Conservation (phyloP, 2,888 invertebrate species). For the Lithodes maja region DNA sequence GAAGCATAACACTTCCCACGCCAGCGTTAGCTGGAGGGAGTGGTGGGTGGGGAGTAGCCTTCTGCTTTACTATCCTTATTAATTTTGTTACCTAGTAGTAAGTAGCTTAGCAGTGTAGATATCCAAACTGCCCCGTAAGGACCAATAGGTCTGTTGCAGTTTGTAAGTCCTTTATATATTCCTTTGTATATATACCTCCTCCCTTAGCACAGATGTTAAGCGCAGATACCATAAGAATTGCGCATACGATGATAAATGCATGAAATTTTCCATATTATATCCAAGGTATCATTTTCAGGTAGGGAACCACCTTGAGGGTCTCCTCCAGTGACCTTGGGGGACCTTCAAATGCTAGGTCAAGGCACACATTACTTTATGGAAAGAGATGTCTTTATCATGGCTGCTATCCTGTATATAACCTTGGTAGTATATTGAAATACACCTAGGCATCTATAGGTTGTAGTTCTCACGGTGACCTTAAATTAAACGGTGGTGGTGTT, state of each 20-base stretch:
- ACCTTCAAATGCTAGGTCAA: constrained; percentile 30
- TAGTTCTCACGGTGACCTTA: constrained; percentile 23
- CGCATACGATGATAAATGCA: constrained; percentile 14
- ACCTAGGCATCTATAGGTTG: constrained; percentile 12
- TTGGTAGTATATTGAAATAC: constrained; percentile 9
- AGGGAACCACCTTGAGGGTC: constrained; percentile 23
- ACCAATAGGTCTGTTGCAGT: no score
- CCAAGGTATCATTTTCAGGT: constrained; percentile 13
- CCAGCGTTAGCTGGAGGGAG: no score
- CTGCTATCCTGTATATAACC: constrained; percentile 18
- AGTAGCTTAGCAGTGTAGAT: no score
- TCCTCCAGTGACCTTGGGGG: constrained; percentile 16
- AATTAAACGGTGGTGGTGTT: no score
- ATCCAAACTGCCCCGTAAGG: no score
- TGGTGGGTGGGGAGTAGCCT: no score
- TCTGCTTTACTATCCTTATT: no score
- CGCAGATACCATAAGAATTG: constrained; percentile 10
- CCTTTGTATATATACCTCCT: no score
- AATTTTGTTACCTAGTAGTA: no score
- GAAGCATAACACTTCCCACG: no score
- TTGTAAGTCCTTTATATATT: no score
- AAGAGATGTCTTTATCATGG: constrained; percentile 19
- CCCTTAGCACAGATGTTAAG: no score
- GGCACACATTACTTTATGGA: constrained; percentile 3
- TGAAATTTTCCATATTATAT: constrained; percentile 9